Evolutionary conservation across 1,140 invertebrate genomes (phyloP), one percentile per base, ranked within the genome.

Genomic region (Hylaeus anthracinus): DNA sequence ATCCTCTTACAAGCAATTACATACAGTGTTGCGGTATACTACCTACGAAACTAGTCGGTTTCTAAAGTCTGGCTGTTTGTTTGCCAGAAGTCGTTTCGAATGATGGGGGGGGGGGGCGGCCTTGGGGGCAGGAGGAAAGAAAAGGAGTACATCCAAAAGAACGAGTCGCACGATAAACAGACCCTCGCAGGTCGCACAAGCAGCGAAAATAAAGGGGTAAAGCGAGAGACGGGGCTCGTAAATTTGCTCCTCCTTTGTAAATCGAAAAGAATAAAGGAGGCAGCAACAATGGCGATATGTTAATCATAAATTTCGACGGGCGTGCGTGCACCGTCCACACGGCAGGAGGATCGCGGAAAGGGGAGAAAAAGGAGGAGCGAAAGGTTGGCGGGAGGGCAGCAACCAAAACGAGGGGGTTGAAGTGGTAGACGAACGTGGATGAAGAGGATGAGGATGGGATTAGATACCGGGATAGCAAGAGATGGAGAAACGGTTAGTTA

Each of bases 221-320:
- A 65, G 67, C 43, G 43, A 58, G 55, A 41, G 10, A 60, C 60
- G 61, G 39, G 72, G 14, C 82, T 76, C 82, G 79, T 84, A 84
- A 84, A 72, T 84, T 74, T 75, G 72, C 61, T n/a, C 5, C 37
- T 69, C 69, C 79, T 81, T 84, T 81, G 72, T 81, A 81, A 61
- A 76, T 84, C 67, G 79, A 55, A 66, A 26, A 55, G 72, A 76
- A 72, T 81, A 64, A 71, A 70, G 61, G 60, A 67, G 67, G 56
- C 69, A 66, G 43, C 67, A 72, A 84, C 79, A 81, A 84, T 81
- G 61, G 55, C 79, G 61, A 72, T 61, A 53, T 76, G 81, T 79
- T 73, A 82, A 84, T 84, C 67, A 69, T 81, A 83, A 81, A 83
- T 84, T 84, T 79, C 70, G 81, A 58, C 56, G 79, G 26, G 53